Conservation (phyloP, 2,888 invertebrate genomes). For the Papilio gigon region DNA sequence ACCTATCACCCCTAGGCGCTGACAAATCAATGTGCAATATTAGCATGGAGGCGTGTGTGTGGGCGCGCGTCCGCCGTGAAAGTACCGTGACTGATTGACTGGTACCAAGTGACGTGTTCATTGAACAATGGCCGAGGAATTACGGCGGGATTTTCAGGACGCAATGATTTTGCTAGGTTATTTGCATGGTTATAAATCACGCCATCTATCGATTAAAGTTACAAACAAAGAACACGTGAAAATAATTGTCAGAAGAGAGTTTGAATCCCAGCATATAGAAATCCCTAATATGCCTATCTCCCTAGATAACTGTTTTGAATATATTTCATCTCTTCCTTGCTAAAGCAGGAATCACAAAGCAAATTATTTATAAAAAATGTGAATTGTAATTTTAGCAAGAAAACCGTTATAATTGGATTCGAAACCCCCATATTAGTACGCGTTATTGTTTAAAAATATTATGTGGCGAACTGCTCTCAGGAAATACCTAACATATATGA, state of each 20-base stretch:
- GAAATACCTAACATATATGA: neutral
- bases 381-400: neutral
- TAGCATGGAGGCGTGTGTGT: conserved; percentile 44
- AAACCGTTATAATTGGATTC: neutral
- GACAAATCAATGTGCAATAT: conserved; percentile 41
- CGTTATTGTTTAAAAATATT: neutral
- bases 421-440: neutral
- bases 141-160: conserved; percentile 34
- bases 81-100: conserved; percentile 50
- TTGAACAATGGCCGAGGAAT: conserved; percentile 34
- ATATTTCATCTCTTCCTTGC: neutral
- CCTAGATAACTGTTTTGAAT: too few species aligned
- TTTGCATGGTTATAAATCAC: conserved; percentile 1
- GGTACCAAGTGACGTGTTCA: conserved; percentile 41
- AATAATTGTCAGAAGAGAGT: too few species aligned
- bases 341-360: neutral
- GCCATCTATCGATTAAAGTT: conserved; percentile 2
- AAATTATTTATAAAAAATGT: neutral
- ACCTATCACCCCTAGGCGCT: conserved; percentile 40
- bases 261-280: too few species aligned
- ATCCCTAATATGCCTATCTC: too few species aligned
- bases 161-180: conserved; percentile 12
- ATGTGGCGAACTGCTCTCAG: neutral
- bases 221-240: neutral
- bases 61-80: conserved; percentile 49